Percentiles rank a stretch among this genome's conserved stretches.
These are phyloP conservation scores for Hoplostethus mediterraneus DNA, from an alignment of 2,797 vertebrate genomes.

Conservation along the genomic window DNA sequence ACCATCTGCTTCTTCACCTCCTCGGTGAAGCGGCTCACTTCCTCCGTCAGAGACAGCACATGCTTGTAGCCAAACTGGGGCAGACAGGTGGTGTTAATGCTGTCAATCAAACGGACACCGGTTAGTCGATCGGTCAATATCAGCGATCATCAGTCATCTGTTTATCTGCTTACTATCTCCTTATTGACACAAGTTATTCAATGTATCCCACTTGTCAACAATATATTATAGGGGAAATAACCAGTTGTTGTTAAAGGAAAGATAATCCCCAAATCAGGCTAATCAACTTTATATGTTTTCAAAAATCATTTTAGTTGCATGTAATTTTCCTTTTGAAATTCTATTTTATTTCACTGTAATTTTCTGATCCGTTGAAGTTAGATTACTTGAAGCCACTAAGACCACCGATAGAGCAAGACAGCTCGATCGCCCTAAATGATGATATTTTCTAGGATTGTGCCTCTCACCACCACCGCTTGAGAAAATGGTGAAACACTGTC, in stretches of 20 bases:
- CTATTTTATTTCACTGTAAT: neutral
- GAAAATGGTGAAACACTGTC: neutral
- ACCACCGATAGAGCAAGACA: neutral
- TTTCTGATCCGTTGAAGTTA: neutral
- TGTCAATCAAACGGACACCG: slow-evolving; percentile 60
- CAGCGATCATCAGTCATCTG: neutral
- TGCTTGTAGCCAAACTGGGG: slow-evolving; percentile 97
- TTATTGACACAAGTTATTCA: too few species aligned
- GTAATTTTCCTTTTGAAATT: neutral
- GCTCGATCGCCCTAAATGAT: neutral
- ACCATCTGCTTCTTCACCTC: slow-evolving; percentile 94
- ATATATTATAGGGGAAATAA: too few species aligned
- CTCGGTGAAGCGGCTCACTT: slow-evolving; percentile 94
- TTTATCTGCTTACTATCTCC: neutral
- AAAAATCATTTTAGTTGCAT: neutral
- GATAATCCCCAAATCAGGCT: neutral
- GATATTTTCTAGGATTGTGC: neutral
- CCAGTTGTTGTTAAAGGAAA: too few species aligned
- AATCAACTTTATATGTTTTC: neutral
- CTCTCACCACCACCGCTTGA: neutral
- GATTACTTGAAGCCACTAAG: neutral
- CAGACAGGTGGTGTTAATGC: slow-evolving; percentile 86
- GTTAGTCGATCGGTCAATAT: slow-evolving; percentile 4
- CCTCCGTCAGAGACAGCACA: slow-evolving; percentile 91
- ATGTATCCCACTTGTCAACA: too few species aligned